Base-by-base conservation (phyloP, 2,888 invertebrate genomes). In the Therioaphis trifolii region DNA sequence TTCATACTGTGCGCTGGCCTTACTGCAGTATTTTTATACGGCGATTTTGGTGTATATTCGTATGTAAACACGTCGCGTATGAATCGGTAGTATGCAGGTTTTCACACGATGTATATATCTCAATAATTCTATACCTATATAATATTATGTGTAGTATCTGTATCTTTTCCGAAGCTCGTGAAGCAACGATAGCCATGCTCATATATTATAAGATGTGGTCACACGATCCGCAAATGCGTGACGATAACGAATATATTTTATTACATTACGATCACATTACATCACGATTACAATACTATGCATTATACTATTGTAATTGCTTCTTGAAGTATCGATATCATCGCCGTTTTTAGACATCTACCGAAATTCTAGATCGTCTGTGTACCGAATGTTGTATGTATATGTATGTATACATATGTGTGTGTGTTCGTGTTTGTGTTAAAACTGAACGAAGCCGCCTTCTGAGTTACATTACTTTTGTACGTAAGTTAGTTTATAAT, bases 191-290 rank as follows among this genome's bases (percentile, higher is more conserved):
- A 27, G 78, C 29, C 63, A 63, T 46, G 77, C 1, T 24, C n/a
- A 29, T 29, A 46, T 63, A 68, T 52, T n/a, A n/a, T n/a, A n/a
- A n/a, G 18, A n/a, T 4, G 18, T 14, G 40, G 46, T 58, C 79
- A 80, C 71, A 46, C 35, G 79, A 80, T 71, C 71, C 58, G 58
- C 78, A 52, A 77, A 52, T 40, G 78, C 79, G 79, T 79, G 79
- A 79, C 79, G 58, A 79, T 71, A 27, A 71, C 24, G 35, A 78
- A 78, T 49, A 66, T 35, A 21, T 63, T 14, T 12, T 24, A 24
- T 12, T 58, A 24, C 4, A 24, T 58, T 24, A 12, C 63, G n/a
- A n/a, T n/a, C n/a, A n/a, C n/a, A n/a, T n/a, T n/a, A n/a, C n/a
- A n/a, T n/a, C n/a, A n/a, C n/a, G n/a, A n/a, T n/a, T n/a, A n/a